These are phyloP conservation scores for Micronycteris hirsuta DNA, from an alignment of 2,113 vertebrate genomes.

Conservation along the genomic window DNA sequence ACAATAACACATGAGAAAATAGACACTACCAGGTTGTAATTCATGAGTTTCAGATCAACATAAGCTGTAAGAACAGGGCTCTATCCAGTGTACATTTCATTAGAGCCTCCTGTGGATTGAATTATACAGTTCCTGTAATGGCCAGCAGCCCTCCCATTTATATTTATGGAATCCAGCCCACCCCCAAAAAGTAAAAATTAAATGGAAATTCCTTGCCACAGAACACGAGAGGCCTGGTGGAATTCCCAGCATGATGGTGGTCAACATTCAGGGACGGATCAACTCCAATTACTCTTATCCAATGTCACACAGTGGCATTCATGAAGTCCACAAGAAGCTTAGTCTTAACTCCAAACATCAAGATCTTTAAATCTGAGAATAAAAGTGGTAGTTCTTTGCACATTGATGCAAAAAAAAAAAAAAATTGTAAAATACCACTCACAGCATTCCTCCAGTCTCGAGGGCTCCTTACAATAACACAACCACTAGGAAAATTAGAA, in stretches of 20 bases:
- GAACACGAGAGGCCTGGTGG: neutral
- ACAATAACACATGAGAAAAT: constrained; percentile 35
- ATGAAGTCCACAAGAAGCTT: neutral
- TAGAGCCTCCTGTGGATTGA: constrained; percentile 7
- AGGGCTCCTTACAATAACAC: neutral
- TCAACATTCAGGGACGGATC: neutral
- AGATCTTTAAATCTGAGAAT: neutral
- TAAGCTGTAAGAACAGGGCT: neutral
- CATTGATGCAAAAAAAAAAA: neutral
- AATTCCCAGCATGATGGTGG: neutral
- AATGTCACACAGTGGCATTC: neutral
- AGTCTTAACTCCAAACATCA: neutral
- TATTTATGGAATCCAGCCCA: constrained; percentile 27
- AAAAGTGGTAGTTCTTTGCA: neutral
- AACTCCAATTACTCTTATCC: neutral
- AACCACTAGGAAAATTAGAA: neutral
- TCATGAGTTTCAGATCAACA: constrained; percentile 15
- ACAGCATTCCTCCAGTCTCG: neutral
- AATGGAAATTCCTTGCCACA: constrained; percentile 36
- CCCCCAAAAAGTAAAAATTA: constrained; percentile 14
- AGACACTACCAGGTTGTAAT: constrained; percentile 34
- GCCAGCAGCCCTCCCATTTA: neutral
- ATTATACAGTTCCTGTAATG: neutral
- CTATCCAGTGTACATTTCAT: constrained; percentile 6
- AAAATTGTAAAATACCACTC: neutral